Evolutionary conservation across 2,888 invertebrate species (phyloP).

Genomic region (Drosophila robusta): DNA sequence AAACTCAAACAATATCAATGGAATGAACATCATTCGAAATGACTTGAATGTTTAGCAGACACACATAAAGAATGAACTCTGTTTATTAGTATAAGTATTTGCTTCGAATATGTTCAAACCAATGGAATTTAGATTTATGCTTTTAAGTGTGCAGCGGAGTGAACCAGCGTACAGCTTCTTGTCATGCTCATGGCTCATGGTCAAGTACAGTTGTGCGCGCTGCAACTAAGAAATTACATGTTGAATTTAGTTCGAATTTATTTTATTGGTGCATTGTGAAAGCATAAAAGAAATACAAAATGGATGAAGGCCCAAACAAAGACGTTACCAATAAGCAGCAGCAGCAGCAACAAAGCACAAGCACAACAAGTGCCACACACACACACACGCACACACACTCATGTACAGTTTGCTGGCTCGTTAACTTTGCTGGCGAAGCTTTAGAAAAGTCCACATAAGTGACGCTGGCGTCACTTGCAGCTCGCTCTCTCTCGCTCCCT

Average conservation of each 20-base stretch:
- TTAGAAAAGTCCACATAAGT: constrained; percentile 59
- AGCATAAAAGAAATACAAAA: constrained; percentile 32
- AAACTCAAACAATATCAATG: background rate
- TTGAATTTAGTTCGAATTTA: constrained; percentile 23
- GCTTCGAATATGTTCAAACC: background rate
- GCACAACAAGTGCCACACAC: constrained; percentile 32
- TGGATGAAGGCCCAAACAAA: constrained; percentile 42
- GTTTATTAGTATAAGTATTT: background rate
- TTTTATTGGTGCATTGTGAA: constrained; percentile 34
- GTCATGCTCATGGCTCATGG: constrained; percentile 4
- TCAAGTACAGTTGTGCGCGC: constrained; percentile 31
- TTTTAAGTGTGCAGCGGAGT: background rate
- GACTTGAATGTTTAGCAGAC: background rate
- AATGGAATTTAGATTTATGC: background rate
- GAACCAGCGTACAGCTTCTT: constrained; percentile 27
- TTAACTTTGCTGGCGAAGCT: constrained; percentile 51
- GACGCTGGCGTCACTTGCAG: constrained; percentile 45
- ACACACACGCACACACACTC: constrained; percentile 10
- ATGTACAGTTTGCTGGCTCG: constrained; percentile 44
- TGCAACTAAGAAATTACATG: constrained; percentile 9
- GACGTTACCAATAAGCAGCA: constrained; percentile 45
- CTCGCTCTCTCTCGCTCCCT: constrained; percentile 14
- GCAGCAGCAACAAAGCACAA: constrained; percentile 25
- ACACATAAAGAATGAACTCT: background rate
- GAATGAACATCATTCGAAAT: background rate